Evolutionary conservation across 2,113 vertebrate species (phyloP).

Genomic region (Hystrix brachyura): DNA sequence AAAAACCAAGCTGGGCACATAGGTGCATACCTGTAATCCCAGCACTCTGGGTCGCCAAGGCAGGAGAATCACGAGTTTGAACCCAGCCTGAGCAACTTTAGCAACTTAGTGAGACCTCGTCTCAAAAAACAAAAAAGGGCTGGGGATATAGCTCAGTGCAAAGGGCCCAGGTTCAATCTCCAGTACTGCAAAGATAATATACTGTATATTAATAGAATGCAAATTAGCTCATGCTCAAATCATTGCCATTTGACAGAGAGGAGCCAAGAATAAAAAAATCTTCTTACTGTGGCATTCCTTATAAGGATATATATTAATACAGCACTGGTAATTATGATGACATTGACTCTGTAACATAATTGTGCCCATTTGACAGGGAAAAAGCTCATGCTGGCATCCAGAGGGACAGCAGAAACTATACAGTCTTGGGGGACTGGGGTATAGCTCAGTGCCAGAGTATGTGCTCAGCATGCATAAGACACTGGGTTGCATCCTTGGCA

Average conservation of each 20-base stretch:
- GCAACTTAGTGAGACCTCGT: not conserved
- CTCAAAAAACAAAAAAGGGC: not conserved
- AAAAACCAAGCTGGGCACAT: no score
- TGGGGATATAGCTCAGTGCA: not conserved
- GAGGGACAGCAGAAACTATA: not conserved
- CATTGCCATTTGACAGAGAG: not conserved
- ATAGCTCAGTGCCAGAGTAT: not conserved
- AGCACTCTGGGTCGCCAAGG: not conserved
- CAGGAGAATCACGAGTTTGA: not conserved
- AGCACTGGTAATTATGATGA: not conserved
- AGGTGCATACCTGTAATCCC: not conserved
- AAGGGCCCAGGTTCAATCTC: not conserved
- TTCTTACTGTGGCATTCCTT: constrained; percentile 37
- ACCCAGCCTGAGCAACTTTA: not conserved
- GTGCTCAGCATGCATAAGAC: not conserved
- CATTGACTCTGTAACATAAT: not conserved
- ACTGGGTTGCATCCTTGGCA: not conserved
- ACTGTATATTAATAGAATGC: not conserved
- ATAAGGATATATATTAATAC: constrained; percentile 6
- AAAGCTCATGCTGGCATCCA: not conserved
- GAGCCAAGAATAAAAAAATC: not conserved
- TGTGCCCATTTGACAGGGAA: not conserved
- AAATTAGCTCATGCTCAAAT: not conserved
- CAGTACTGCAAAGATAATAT: not conserved
- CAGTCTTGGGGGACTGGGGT: not conserved